Evolutionary conservation across 2,113 vertebrate species (phyloP).

Genomic region (Trichechus manatus): DNA sequence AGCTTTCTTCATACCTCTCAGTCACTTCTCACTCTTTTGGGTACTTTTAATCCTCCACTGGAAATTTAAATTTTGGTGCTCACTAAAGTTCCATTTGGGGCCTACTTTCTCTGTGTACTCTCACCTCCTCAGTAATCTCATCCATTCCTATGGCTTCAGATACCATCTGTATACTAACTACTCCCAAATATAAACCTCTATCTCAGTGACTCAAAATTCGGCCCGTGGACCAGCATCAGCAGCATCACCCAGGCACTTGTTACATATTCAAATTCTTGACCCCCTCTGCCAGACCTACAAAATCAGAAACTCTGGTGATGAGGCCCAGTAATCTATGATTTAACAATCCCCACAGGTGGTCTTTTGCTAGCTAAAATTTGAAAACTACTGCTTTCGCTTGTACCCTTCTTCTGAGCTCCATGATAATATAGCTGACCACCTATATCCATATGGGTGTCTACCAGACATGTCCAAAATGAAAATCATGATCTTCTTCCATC

Average conservation of each 20-base stretch:
- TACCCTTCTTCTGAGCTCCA: background rate
- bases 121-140: background rate
- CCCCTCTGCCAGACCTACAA: background rate
- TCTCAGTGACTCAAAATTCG: background rate
- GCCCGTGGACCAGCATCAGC: background rate
- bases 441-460: background rate
- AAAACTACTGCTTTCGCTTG: background rate
- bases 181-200: background rate
- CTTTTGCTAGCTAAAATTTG: background rate
- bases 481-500: background rate
- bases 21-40: background rate
- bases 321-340: background rate
- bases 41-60: background rate
- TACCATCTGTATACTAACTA: background rate
- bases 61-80: slow-evolving; percentile 37
- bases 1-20: background rate
- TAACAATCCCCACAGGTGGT: background rate
- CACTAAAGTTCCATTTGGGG: background rate
- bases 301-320: background rate
- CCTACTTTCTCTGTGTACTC: background rate
- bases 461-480: background rate
- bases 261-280: background rate
- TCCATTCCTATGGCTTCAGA: background rate
- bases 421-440: background rate
- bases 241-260: background rate